Conservation (phyloP, 1,140 invertebrate species). For the Aphelinus atriplicis region DNA sequence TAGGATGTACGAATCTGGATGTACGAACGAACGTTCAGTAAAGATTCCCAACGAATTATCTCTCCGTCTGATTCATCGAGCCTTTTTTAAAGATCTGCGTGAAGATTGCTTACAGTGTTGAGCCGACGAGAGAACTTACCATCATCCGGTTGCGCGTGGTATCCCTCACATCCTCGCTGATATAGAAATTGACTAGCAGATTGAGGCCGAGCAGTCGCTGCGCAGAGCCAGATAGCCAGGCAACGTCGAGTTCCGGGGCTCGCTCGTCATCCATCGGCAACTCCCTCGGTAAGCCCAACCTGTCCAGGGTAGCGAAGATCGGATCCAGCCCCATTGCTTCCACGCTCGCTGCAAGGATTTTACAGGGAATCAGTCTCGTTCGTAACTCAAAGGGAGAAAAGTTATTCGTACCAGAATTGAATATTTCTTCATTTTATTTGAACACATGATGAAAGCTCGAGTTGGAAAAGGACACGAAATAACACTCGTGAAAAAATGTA, state of each 20-base stretch:
- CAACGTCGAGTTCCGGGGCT: constrained; percentile 62
- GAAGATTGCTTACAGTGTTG: background rate
- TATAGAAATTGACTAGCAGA: constrained; percentile 72
- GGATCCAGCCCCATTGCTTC: constrained; percentile 70
- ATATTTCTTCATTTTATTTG: too few species aligned
- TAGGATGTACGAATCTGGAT: too few species aligned
- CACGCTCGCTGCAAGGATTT: constrained; percentile 65
- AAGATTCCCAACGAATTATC: too few species aligned
- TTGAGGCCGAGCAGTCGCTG: constrained; percentile 70
- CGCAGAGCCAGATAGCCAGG: constrained; percentile 63
- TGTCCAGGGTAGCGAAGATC: constrained; percentile 65
- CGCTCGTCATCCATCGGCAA: constrained; percentile 59
- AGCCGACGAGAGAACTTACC: constrained; percentile 58
- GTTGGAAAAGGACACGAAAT: too few species aligned
- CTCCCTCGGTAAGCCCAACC: constrained; percentile 63
- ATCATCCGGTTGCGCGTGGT: constrained; percentile 73
- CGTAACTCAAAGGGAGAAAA: too few species aligned
- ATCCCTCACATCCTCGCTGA: constrained; percentile 73
- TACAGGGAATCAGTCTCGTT: background rate
- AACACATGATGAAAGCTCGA: too few species aligned
- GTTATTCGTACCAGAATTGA: too few species aligned
- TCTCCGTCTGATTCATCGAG: too few species aligned
- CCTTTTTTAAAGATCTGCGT: too few species aligned
- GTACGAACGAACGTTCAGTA: too few species aligned
- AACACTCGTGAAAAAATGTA: too few species aligned